Conservation (phyloP, 1,140 invertebrate species). For the Leptinotarsa lineolata region DNA sequence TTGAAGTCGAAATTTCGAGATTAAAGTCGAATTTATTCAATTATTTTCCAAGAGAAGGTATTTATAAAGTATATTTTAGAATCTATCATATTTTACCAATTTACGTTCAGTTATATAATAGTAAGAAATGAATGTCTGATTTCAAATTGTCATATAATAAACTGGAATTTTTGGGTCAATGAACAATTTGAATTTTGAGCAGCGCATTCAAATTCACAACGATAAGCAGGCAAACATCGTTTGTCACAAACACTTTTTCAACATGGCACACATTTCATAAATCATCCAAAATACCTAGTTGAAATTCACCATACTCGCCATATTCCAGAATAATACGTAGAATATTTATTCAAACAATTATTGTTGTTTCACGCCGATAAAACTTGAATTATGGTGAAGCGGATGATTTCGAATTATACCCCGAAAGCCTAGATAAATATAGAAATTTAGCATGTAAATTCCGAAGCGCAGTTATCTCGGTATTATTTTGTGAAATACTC, state of each 20-base stretch:
- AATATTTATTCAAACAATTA: slow-evolving; percentile 18
- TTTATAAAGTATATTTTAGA: too few species aligned
- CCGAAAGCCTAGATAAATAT: slow-evolving; percentile 17
- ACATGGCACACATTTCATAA: background rate
- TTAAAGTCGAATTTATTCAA: too few species aligned
- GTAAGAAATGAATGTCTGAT: too few species aligned
- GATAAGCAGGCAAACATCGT: background rate
- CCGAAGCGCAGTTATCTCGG: background rate
- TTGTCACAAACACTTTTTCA: background rate
- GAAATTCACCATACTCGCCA: background rate
- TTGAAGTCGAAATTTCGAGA: too few species aligned
- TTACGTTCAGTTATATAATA: too few species aligned
- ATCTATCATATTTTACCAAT: too few species aligned
- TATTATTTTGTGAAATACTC: background rate
- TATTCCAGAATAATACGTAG: slow-evolving; percentile 2
- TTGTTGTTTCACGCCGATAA: slow-evolving; percentile 17
- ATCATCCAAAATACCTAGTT: background rate
- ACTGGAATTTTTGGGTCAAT: too few species aligned
- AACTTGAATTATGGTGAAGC: slow-evolving; percentile 15
- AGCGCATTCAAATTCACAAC: too few species aligned
- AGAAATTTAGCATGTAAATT: slow-evolving; percentile 16
- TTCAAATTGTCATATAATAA: too few species aligned
- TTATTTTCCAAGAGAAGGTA: too few species aligned
- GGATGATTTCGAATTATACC: slow-evolving; percentile 20
- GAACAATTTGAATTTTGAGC: too few species aligned